phyloP scores from a whole-genome alignment of 2,113 vertebrate species.

The Petrocephalus zakoni region DNA sequence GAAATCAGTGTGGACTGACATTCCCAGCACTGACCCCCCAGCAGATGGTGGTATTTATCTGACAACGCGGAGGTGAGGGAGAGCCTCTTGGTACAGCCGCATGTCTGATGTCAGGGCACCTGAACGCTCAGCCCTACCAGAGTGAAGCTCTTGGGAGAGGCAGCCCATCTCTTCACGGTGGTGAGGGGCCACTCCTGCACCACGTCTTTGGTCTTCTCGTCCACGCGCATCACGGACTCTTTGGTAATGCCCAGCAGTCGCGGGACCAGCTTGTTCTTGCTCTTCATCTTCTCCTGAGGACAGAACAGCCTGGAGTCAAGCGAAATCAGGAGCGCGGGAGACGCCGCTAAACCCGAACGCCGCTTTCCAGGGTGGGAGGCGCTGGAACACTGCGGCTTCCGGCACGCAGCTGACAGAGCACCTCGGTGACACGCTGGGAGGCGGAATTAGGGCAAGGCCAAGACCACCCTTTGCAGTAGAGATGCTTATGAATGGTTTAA shows the following conservation, averaged over 20 bases:
- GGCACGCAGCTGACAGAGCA: background rate
- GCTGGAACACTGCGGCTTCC: background rate
- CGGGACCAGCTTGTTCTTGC: slow-evolving; percentile 94
- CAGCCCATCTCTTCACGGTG: slow-evolving; percentile 98
- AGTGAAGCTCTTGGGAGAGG: slow-evolving; percentile 97
- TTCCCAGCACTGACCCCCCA: background rate
- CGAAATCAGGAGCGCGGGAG: slow-evolving; percentile 32
- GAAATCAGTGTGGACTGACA: background rate
- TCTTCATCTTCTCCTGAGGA: slow-evolving; percentile 95
- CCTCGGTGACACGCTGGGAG: background rate
- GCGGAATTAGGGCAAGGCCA: background rate
- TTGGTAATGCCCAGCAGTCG: slow-evolving; percentile 94
- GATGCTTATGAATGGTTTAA: background rate
- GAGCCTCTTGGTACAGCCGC: background rate
- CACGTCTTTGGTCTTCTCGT: slow-evolving; percentile 97
- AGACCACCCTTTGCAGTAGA: background rate
- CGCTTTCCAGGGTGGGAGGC: background rate
- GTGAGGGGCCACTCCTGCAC: slow-evolving; percentile 97
- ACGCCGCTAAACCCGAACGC: slow-evolving; percentile 26
- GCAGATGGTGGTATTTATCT: background rate
- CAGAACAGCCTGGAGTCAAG: slow-evolving; percentile 26
- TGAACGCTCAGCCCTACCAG: slow-evolving; percentile 66
- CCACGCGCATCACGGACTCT: slow-evolving; percentile 96
- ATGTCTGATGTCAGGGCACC: background rate
- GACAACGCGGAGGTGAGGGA: background rate